Percentiles rank a stretch among this genome's conserved stretches.
Evolutionary conservation across 2,888 invertebrate species (phyloP).

Genomic region (Caenorhabditis uteleia): DNA sequence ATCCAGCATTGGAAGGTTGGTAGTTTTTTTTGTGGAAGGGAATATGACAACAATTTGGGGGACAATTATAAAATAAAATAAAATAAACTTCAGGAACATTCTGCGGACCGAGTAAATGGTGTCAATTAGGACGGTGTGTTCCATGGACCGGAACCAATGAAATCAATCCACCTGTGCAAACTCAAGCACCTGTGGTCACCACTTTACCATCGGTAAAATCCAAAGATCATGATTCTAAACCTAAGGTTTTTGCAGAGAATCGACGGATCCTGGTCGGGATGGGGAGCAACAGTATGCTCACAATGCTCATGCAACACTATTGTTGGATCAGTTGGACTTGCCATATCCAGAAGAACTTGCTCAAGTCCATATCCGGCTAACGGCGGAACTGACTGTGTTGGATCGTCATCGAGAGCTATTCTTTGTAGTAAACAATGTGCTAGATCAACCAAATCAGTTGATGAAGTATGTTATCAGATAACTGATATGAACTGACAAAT

Average conservation of each 20-base stretch:
- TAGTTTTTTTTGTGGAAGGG: slow-evolving; percentile 24
- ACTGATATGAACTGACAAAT: slow-evolving; percentile 1
- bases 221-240: no score
- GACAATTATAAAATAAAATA: not conserved
- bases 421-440: slow-evolving; percentile 62
- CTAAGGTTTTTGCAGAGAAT: slow-evolving; percentile 53
- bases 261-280: slow-evolving; percentile 67
- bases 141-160: slow-evolving; percentile 59
- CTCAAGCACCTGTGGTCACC: slow-evolving; percentile 18
- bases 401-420: slow-evolving; percentile 56
- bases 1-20: slow-evolving; percentile 63
- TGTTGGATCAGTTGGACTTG: slow-evolving; percentile 38
- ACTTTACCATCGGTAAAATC: slow-evolving; percentile 20
- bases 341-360: slow-evolving; percentile 56
- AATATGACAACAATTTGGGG: slow-evolving; percentile 7
- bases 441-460: slow-evolving; percentile 51
- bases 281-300: slow-evolving; percentile 59
- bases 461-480: slow-evolving; percentile 54
- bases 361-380: slow-evolving; percentile 66
- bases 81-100: slow-evolving; percentile 55
- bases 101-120: slow-evolving; percentile 67
- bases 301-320: slow-evolving; percentile 63
- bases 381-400: slow-evolving; percentile 66
- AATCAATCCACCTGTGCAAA: slow-evolving; percentile 30
- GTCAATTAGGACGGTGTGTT: slow-evolving; percentile 67